Base-by-base conservation (phyloP, 2,797 vertebrate genomes). In the Neopelma chrysocephalum region DNA sequence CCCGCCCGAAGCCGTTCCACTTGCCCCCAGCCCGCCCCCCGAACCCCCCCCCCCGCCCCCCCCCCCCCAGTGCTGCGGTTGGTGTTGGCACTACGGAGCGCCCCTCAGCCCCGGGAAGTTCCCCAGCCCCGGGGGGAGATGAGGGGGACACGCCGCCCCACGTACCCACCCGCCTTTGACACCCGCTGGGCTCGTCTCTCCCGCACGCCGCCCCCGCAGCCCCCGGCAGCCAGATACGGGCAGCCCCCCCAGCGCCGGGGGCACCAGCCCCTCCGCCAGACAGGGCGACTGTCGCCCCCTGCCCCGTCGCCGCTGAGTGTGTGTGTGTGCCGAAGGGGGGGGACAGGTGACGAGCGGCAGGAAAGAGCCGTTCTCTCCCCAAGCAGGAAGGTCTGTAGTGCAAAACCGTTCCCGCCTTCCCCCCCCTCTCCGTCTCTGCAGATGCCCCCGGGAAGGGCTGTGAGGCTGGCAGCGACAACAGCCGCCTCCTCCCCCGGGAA, bases 401-500 rank as follows among this genome's bases (percentile, higher is more conserved):
- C 72, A 48, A 73, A 58, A 18, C 34, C 18, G 16, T 27, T 84
- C 36, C 64, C 42, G 9, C 54, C 22, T 65, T 38, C 10, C 51
- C 64, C 23, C 29, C 47, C 3, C 48, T 2, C 23, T 76, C 78
- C 27, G 68, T 87, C 85, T 79, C 76, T 93, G 93, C 64, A 79
- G 77, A 48, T 87, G 65, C 80, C 96, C 71, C 88, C 45, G 50
- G 88, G 85, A 66, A 89, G 83, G 92, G 66, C 93, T 95, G 89
- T 60, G 61, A 77, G 89, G 86, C 94, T 91, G 82, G 61, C 85
- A 86, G 76, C 61, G 72, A 80, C 95, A 84, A 78, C 93, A 93
- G 88, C 97, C 96, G 45, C 97, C 97, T 96, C 96, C 96, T 95
- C 96, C 95, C 96, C 96, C 42, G 73, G 79, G 78, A 96, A 94